Conservation (phyloP, 2,888 invertebrate genomes). For the Troglohyphantes excavatus region DNA sequence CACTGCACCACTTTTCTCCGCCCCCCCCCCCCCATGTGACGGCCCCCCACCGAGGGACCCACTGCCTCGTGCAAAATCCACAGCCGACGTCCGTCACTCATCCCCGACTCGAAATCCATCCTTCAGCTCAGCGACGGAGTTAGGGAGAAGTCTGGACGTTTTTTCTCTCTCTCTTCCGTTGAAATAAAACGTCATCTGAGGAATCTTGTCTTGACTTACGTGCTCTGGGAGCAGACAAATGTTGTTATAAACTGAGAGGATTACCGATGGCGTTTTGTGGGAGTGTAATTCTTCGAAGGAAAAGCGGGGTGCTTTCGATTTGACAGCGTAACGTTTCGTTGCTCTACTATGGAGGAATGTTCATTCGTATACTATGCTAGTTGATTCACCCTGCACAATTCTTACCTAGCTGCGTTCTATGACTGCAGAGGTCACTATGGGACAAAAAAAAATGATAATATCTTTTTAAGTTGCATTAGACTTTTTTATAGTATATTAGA, state of each 20-base stretch:
- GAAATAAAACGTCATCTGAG: background rate
- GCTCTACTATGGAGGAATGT: no score
- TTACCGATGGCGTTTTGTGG: background rate
- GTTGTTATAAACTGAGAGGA: conserved; percentile 1
- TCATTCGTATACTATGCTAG: no score
- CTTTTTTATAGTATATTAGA: no score
- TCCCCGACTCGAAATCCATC: conserved; percentile 45
- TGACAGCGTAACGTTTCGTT: no score
- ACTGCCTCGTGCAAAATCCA: conserved; percentile 50
- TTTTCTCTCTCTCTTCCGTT: background rate
- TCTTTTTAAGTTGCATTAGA: no score
- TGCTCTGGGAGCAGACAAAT: conserved; percentile 1
- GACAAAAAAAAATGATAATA: no score
- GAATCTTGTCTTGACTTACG: background rate
- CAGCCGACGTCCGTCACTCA: conserved; percentile 45
- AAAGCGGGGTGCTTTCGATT: no score
- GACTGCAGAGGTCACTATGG: no score
- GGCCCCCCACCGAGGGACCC: conserved; percentile 37
- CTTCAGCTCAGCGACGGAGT: conserved; percentile 47
- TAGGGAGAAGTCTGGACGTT: conserved; percentile 6
- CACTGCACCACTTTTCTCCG: background rate
- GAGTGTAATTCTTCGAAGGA: background rate
- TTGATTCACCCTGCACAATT: no score
- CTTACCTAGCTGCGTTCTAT: no score
- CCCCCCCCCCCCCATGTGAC: background rate